Conservation (phyloP, 2,113 vertebrate genomes). For the Nannobrachium achirus region DNA sequence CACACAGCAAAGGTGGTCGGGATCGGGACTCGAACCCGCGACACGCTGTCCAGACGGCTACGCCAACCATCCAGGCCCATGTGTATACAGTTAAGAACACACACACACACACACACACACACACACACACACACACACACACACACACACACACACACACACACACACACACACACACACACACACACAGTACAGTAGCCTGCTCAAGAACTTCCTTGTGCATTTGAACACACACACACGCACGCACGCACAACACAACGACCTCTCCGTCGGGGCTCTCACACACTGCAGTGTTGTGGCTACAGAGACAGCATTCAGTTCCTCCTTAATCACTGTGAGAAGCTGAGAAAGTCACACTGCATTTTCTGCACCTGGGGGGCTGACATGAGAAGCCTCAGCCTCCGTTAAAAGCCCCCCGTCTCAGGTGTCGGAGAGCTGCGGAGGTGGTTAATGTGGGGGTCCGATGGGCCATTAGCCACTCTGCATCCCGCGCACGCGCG, state of each 20-base stretch:
- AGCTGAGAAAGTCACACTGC: conserved; percentile 7
- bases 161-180: not conserved
- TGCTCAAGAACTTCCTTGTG: no score
- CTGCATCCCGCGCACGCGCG: no score
- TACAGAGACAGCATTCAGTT: conserved; percentile 35
- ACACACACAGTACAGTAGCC: conserved; percentile 12
- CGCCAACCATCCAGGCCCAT: no score
- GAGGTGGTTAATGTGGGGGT: conserved; percentile 1
- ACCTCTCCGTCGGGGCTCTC: conserved; percentile 25
- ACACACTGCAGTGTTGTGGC: conserved; percentile 14
- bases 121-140: not conserved
- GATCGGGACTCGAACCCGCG: no score
- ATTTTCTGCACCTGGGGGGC: conserved; percentile 21
- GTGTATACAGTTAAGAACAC: no score
- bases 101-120: not conserved
- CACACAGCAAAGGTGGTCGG: no score
- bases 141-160: not conserved
- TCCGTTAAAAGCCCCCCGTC: not conserved
- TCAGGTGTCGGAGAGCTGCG: conserved; percentile 26
- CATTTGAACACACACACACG: not conserved
- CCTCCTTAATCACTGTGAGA: conserved; percentile 19
- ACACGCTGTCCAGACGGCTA: no score
- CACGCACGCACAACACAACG: conserved; percentile 19
- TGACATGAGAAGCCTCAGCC: conserved; percentile 17
- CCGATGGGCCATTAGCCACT: not conserved